A percentile compares a stretch with the other conserved stretches of the same genome.
These are phyloP conservation scores for Cepaea hortensis DNA, from an alignment of 2,888 invertebrate genomes.

Conservation along the genomic window DNA sequence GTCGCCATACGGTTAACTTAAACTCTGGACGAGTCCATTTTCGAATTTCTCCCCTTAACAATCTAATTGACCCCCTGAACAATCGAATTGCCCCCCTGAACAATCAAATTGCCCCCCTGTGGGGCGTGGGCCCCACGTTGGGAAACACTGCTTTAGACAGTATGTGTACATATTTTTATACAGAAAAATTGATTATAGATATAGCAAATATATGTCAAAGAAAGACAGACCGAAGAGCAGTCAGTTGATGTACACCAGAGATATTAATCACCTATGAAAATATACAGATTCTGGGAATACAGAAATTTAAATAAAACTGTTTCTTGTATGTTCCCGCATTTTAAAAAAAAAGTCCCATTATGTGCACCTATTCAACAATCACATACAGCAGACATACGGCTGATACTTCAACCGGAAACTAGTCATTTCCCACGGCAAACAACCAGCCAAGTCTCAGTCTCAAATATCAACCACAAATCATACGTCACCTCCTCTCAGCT, in stretches of 20 bases:
- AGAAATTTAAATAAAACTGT: neutral
- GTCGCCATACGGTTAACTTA: too few relatives aligned
- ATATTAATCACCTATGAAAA: neutral
- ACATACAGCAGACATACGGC: neutral
- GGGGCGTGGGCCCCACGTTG: too few relatives aligned
- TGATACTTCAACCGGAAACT: neutral
- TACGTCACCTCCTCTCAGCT: slow-evolving; percentile 47
- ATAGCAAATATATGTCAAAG: too few relatives aligned
- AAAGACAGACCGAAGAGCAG: too few relatives aligned
- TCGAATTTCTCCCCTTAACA: too few relatives aligned
- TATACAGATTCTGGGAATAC: neutral
- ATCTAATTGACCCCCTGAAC: too few relatives aligned
- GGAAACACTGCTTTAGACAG: too few relatives aligned
- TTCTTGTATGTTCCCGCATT: neutral
- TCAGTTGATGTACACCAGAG: neutral
- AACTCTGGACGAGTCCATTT: too few relatives aligned
- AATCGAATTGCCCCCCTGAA: too few relatives aligned
- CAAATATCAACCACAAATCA: neutral
- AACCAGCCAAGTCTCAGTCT: neutral
- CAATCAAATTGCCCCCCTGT: too few relatives aligned
- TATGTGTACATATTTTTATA: too few relatives aligned
- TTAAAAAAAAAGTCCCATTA: neutral
- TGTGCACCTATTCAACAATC: neutral
- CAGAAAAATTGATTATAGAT: too few relatives aligned
- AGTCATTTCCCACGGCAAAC: neutral